Conservation (phyloP, 23 tunicate species). For the Ciona savignyi region DNA sequence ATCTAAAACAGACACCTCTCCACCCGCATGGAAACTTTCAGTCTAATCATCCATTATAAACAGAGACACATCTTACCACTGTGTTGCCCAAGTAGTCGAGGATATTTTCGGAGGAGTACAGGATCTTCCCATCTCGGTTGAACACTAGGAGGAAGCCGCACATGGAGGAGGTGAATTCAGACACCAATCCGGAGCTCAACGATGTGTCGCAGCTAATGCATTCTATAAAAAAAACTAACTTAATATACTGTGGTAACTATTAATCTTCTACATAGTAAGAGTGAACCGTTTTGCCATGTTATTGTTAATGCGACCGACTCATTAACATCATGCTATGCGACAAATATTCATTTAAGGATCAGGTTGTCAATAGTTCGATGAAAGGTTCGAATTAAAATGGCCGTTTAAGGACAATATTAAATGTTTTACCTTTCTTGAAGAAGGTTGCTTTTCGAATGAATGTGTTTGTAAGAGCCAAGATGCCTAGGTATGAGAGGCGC, state of each 20-base stretch:
- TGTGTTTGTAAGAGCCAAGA: conserved; percentile 91
- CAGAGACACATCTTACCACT: conserved; percentile 66
- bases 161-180: conserved; percentile 79
- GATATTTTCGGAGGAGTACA: conserved; percentile 87
- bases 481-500: conserved; percentile 86
- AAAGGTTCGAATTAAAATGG: too few species aligned
- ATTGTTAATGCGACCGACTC: too few species aligned
- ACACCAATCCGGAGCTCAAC: conserved; percentile 52
- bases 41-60: too few species aligned
- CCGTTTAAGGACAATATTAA: too few species aligned
- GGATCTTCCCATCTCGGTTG: conserved; percentile 87
- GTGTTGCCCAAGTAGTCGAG: conserved; percentile 96
- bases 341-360: too few species aligned
- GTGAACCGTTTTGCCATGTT: too few species aligned
- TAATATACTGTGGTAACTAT: too few species aligned
- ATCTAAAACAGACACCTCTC: too few species aligned
- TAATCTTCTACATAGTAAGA: too few species aligned
- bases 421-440: conserved; percentile 80
- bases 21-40: too few species aligned
- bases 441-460: conserved; percentile 96
- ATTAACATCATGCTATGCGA: too few species aligned
- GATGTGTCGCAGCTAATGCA: conserved; percentile 67
- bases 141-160: conserved; percentile 84
- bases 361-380: too few species aligned
- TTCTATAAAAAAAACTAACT: conserved; percentile 34